Base-by-base conservation (phyloP, 2,113 vertebrate species). In the Nestor notabilis region DNA sequence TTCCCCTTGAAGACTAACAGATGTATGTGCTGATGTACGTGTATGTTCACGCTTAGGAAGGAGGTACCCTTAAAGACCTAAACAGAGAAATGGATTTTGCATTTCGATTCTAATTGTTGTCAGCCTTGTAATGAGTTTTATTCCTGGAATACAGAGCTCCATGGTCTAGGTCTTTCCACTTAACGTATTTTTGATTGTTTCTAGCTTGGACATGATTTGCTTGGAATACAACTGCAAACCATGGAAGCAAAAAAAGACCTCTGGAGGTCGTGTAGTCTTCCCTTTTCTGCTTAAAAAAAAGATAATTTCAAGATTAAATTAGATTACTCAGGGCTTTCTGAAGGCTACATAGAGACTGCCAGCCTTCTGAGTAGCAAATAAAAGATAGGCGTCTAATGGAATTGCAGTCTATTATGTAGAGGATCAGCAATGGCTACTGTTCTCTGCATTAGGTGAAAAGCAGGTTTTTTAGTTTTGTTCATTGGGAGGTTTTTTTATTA, bases 121-220 rank as follows among this genome's bases (percentile, higher is more conserved):
- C 49, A 39, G 33, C 12, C n/a, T 65, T 83, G 64, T 60, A n/a
- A 71, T 2, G 6, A 90, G 33, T 86, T 90, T 93, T 81, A 50
- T 64, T 92, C 31, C 12, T 74, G 75, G 28, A 94, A 80, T 60
- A 64, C 11, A 60, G 43, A 47, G 43, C 66, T 37, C 27, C 37
- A 28, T 3, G 28, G 13, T 41, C n/a, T 70, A 52, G 41, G 63
- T 52, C 17, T 43, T 66, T 66, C 4, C 18, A n/a, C 8, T 87
- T 43, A 5, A 10, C 66, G 10, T 4, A 19, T 68, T 78, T 69
- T 46, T 12, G 0, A 35, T 37, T 0, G 0, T 58, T 87, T 77
- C 41, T 85, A 35, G 15, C 25, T 74, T 88, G 53, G 39, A 72
- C 17, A 88, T 63, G 16, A 69, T 90, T 91, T 91, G 12, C 14